A percentile compares a stretch with the other conserved stretches of the same genome.
These are phyloP conservation scores for Psittacus erithacus DNA, from an alignment of 2,113 vertebrate species.

Conservation along the genomic window DNA sequence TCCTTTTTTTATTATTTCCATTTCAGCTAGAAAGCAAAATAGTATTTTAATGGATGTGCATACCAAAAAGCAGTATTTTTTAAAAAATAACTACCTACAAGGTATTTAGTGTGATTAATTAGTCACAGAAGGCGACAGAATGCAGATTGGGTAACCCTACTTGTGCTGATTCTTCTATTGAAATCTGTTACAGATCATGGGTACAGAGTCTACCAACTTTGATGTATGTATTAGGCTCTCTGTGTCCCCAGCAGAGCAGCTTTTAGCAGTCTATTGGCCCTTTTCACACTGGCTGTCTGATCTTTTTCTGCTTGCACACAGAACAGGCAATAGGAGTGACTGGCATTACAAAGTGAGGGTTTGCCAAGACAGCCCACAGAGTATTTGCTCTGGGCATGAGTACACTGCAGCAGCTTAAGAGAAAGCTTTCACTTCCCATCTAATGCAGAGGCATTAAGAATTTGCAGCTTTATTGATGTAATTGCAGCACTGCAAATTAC, in stretches of 20 bases:
- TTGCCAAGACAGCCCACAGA: neutral
- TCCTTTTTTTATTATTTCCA: neutral
- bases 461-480: neutral
- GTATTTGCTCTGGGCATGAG: neutral
- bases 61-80: neutral
- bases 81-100: neutral
- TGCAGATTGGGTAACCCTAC: neutral
- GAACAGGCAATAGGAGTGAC: rapidly evolving
- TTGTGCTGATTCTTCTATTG: neutral
- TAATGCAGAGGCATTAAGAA: neutral
- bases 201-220: neutral
- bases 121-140: neutral
- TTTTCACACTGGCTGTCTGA: neutral
- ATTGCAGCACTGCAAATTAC: neutral
- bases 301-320: neutral
- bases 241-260: neutral
- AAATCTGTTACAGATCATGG: neutral
- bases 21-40: neutral
- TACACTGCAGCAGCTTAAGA: neutral
- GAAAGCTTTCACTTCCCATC: neutral
- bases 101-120: neutral
- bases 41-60: neutral
- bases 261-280: neutral
- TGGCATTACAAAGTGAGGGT: neutral
- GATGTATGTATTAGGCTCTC: rapidly evolving